phyloP scores from a whole-genome alignment of 1,140 invertebrate genomes.

The Camponotus vicinus region DNA sequence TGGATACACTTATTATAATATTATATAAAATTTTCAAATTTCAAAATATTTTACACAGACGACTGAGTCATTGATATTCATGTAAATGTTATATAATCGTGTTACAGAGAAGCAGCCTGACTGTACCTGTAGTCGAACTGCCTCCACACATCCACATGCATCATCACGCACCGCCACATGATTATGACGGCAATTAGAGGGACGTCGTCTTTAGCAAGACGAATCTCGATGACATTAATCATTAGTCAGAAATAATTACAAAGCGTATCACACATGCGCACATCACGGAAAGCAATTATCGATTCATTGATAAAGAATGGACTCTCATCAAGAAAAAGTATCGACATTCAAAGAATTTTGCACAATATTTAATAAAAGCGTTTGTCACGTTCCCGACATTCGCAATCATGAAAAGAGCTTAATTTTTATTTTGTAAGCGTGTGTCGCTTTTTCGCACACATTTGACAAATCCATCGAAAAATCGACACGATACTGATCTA shows the following conservation, averaged over 20 bases:
- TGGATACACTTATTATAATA: background rate
- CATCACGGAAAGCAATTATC: conserved; percentile 7
- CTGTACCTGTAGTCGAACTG: conserved; percentile 82
- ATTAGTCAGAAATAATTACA: conserved; percentile 42
- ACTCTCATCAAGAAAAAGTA: background rate
- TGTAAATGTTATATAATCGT: conserved; percentile 6
- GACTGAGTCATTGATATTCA: background rate
- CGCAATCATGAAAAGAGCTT: conserved; percentile 46
- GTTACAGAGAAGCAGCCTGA: conserved; percentile 83
- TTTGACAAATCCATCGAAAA: conserved; percentile 29
- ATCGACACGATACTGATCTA: conserved; percentile 12
- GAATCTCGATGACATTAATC: background rate
- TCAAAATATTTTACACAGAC: background rate
- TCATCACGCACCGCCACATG: conserved; percentile 80
- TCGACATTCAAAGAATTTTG: conserved; percentile 27
- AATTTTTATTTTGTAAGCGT: conserved; percentile 21
- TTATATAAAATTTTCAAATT: background rate
- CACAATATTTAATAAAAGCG: conserved; percentile 42
- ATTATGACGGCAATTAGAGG: conserved; percentile 79
- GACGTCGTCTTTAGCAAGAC: background rate
- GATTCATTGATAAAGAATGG: background rate
- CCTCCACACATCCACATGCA: conserved; percentile 85
- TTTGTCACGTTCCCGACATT: background rate
- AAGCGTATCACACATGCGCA: conserved; percentile 18
- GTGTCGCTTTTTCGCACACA: conserved; percentile 45